Conservation (phyloP, 92 coral and sea anemone genomes). For the Umimayanthus chanpuru region DNA sequence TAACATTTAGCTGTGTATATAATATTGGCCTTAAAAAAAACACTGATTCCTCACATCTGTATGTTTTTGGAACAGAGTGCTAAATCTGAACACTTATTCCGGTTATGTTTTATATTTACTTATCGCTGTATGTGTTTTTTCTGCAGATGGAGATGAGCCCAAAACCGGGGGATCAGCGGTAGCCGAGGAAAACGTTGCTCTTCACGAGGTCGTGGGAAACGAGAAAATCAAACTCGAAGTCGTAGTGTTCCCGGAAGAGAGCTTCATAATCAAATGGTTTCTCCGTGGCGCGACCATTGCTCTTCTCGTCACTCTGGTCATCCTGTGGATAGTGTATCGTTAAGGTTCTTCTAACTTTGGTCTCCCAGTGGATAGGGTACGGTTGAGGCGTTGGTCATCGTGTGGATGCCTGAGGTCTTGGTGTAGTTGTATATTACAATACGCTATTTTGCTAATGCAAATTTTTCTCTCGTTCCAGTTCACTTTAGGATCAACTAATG, state of each 20-base stretch:
- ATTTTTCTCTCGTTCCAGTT: neutral
- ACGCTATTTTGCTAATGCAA: neutral
- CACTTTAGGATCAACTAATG: neutral
- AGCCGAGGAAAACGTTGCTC: constrained; percentile 18
- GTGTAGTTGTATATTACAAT: neutral
- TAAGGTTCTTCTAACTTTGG: constrained; percentile 36
- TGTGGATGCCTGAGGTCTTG: constrained; percentile 48
- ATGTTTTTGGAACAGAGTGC: neutral
- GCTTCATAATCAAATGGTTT: constrained; percentile 50
- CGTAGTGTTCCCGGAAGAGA: constrained; percentile 58
- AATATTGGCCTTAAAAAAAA: too few relatives aligned
- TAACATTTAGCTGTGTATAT: too few relatives aligned
- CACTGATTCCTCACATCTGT: neutral
- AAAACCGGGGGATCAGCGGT: constrained; percentile 1
- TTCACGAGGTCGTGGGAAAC: neutral
- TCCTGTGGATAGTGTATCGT: constrained; percentile 75
- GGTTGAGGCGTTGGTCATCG: constrained; percentile 59
- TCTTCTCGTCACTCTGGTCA: constrained; percentile 48
- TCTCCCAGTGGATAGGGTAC: constrained; percentile 39
- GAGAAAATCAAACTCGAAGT: constrained; percentile 53
- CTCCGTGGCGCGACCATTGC: constrained; percentile 53
- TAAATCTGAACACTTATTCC: neutral
- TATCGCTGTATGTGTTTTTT: neutral
- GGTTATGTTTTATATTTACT: too few relatives aligned
- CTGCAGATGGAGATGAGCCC: constrained; percentile 3